Evolutionary conservation across 2,113 vertebrate species (phyloP).

Genomic region (Colossoma macropomum): DNA sequence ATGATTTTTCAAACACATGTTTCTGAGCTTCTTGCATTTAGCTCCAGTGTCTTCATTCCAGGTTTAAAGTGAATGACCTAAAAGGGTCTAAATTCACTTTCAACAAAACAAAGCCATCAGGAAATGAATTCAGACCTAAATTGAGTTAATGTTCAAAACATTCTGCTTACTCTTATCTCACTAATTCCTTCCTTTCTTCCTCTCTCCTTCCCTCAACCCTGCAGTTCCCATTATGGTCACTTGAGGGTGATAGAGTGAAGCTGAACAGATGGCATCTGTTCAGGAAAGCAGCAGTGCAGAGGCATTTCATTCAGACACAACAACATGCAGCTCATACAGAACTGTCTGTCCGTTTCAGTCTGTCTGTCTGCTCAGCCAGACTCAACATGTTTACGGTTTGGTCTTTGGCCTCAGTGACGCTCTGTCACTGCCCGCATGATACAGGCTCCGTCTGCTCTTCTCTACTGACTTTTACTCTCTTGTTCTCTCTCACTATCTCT

Average conservation of each 20-base stretch:
- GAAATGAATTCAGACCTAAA: no score
- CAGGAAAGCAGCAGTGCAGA: slow-evolving; percentile 4
- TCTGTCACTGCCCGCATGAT: no score
- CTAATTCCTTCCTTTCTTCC: background rate
- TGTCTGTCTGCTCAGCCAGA: background rate
- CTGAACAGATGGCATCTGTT: slow-evolving; percentile 6
- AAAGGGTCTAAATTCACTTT: no score
- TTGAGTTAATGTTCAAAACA: background rate
- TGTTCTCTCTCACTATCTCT: background rate
- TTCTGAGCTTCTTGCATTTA: no score
- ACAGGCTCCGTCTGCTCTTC: no score
- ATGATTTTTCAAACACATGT: no score
- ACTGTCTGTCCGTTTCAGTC: background rate
- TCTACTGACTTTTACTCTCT: background rate
- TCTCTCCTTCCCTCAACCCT: background rate
- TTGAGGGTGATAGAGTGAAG: slow-evolving; percentile 57
- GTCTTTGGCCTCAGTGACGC: background rate
- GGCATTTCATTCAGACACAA: slow-evolving; percentile 11
- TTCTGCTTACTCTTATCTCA: background rate
- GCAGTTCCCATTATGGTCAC: slow-evolving; percentile 38
- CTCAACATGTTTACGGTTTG: background rate
- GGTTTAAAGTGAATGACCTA: no score
- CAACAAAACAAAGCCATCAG: no score
- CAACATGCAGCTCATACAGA: slow-evolving; percentile 37
- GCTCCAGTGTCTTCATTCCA: no score